These are phyloP conservation scores for Hipparchia semele DNA, from an alignment of 2,888 invertebrate species.

Conservation along the genomic window DNA sequence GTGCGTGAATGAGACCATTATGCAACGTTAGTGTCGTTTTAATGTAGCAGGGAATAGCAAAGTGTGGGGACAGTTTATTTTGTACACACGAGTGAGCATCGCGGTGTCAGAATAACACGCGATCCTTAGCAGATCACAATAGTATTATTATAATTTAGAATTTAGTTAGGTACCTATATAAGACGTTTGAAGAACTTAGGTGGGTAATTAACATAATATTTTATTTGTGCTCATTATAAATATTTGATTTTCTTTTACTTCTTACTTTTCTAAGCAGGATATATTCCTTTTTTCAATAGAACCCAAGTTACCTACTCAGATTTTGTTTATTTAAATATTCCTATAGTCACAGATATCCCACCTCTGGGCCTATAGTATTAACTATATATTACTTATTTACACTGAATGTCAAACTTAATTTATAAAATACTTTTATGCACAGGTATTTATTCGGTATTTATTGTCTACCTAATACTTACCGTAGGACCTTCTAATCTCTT, in stretches of 20 bases:
- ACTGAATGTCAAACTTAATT: too few species aligned
- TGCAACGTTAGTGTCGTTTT: conserved; percentile 80
- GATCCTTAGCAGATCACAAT: conserved; percentile 12
- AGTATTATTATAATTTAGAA: conserved; percentile 14
- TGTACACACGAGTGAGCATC: conserved; percentile 35
- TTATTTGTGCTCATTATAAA: background rate
- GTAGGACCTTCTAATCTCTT: too few species aligned
- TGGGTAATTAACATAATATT: background rate
- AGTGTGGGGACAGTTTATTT: conserved; percentile 55
- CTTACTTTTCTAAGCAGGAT: too few species aligned
- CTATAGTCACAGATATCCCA: too few species aligned
- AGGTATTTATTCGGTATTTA: too few species aligned
- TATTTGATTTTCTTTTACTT: background rate
- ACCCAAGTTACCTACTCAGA: too few species aligned
- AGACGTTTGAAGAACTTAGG: background rate
- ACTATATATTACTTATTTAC: background rate
- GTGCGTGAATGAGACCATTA: conserved; percentile 81
- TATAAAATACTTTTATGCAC: background rate
- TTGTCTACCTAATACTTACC: too few species aligned
- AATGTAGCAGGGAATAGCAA: conserved; percentile 61
- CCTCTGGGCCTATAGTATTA: background rate
- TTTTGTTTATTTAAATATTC: too few species aligned
- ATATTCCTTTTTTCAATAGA: too few species aligned
- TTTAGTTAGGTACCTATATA: background rate
- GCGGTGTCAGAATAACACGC: conserved; percentile 15